Conservation (phyloP, 2,797 vertebrate genomes). For the Chlorospingus flavigularis region DNA sequence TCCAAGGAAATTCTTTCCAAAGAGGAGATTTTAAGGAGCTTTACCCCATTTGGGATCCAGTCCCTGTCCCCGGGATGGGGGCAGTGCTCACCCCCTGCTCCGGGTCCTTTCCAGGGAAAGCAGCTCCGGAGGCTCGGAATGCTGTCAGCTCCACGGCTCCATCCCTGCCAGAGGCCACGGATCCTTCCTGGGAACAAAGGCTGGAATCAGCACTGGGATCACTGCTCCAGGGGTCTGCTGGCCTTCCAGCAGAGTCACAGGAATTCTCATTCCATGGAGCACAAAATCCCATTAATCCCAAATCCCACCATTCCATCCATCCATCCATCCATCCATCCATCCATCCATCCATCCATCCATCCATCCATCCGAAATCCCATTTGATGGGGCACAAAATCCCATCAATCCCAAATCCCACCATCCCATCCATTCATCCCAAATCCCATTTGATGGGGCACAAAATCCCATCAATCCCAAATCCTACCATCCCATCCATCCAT, state of each 20-base stretch:
- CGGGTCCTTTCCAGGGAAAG: background rate
- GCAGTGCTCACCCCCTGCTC: background rate
- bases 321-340: background rate
- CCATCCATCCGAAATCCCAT: too few relatives aligned
- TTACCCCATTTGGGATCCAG: background rate
- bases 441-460: too few relatives aligned
- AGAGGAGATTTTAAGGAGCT: background rate
- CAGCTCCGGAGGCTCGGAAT: constrained; percentile 52
- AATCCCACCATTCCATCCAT: background rate
- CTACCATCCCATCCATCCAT: too few relatives aligned
- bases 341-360: too few relatives aligned
- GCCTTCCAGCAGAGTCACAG: too few relatives aligned
- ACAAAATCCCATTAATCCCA: background rate
- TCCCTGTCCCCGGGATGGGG: background rate
- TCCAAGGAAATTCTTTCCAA: background rate
- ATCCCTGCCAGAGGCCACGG: constrained; percentile 69
- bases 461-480: too few relatives aligned
- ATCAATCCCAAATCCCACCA: too few relatives aligned
- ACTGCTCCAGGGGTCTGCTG: rapidly evolving
- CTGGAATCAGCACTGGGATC: rapidly evolving
- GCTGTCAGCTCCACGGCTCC: constrained; percentile 75
- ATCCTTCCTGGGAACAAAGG: constrained; percentile 60
- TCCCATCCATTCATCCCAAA: too few relatives aligned
- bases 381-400: too few relatives aligned
- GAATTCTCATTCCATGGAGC: background rate